Base-by-base conservation (phyloP, 2,113 vertebrate genomes). In the Platysternon megacephalum region DNA sequence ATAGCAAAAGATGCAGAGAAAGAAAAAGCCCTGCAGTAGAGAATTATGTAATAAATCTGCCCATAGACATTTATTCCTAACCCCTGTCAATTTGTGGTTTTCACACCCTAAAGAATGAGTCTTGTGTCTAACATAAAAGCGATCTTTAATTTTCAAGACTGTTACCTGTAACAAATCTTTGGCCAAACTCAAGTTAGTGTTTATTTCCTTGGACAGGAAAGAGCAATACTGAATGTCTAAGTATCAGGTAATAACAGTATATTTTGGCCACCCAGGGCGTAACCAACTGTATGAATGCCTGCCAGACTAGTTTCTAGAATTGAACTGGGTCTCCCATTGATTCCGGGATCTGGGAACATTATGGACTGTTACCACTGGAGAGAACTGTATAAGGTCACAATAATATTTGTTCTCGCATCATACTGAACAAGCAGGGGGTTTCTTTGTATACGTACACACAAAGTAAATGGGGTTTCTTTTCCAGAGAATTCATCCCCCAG, bases 241-340 rank as follows among this genome's bases (percentile, higher is more conserved):
- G 74, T 51, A 58, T 35, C 26, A 68, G 52, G 1, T 51, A 90
- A 86, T 24, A 83, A 29, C 53, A 65, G 84, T 11, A 7, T 29
- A 26, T 56, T 91, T 76, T 39, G 86, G 78, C 65, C 46, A 46
- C 0, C 0, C 61, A 72, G 13, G 49, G 14, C 26, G 19, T 83
- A 79, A 82, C 29, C 49, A 53, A 19, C 35, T 80, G 51, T 32
- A 87, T 42, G 39, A 83, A n/a, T 48, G 39, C 24, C 72, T 56
- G 53, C 79, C 42, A 68, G 61, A 48, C 80, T 5, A 39, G 86
- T 2, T 84, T 58, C 85, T 46, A 79, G 51, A 68, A 83, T 0
- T 2, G 56, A 86, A 74, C 14, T 17, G 72, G 83, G 94, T 88
- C 52, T 48, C 61, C 52, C 79, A 94, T 17, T 86, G 79, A 93